phyloP scores from a whole-genome alignment of 2,888 invertebrate genomes.

The Andrena minutula region DNA sequence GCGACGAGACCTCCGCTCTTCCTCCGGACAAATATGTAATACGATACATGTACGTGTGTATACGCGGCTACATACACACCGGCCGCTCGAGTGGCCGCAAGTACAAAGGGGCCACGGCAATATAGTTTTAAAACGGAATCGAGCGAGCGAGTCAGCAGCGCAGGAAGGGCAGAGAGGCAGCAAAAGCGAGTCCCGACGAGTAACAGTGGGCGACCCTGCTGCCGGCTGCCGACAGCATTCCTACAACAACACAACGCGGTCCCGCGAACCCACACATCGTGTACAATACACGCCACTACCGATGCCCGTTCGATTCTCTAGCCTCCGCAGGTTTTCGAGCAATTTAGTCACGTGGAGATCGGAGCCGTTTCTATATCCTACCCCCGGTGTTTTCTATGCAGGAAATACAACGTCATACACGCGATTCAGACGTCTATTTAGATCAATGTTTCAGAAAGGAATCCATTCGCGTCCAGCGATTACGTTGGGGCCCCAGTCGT shows the following conservation, averaged over 20 bases:
- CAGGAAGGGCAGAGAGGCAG: slow-evolving; percentile 71
- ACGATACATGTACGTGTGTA: slow-evolving; percentile 63
- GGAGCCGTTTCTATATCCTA: not conserved
- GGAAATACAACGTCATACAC: slow-evolving; percentile 3
- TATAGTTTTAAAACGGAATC: slow-evolving; percentile 74
- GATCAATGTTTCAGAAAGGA: slow-evolving; percentile 16
- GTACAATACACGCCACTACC: slow-evolving; percentile 60
- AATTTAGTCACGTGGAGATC: slow-evolving; percentile 2
- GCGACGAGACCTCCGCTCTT: slow-evolving; percentile 68
- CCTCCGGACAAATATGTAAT: slow-evolving; percentile 73
- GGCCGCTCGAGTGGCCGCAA: slow-evolving; percentile 59
- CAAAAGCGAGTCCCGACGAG: slow-evolving; percentile 75
- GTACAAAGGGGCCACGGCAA: slow-evolving; percentile 73
- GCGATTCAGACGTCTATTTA: slow-evolving; percentile 1
- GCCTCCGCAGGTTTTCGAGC: slow-evolving; percentile 35
- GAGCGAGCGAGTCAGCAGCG: slow-evolving; percentile 61
- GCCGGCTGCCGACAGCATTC: slow-evolving; percentile 80
- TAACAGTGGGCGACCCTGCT: slow-evolving; percentile 80
- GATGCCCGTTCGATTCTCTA: slow-evolving; percentile 44
- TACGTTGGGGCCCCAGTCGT: slow-evolving; percentile 15
- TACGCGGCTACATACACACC: slow-evolving; percentile 19
- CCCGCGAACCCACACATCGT: slow-evolving; percentile 72
- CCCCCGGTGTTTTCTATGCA: not conserved
- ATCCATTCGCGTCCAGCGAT: slow-evolving; percentile 25
- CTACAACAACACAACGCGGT: slow-evolving; percentile 77